phyloP scores from a whole-genome alignment of 2,888 invertebrate genomes.

The Marronus borbonicus region DNA sequence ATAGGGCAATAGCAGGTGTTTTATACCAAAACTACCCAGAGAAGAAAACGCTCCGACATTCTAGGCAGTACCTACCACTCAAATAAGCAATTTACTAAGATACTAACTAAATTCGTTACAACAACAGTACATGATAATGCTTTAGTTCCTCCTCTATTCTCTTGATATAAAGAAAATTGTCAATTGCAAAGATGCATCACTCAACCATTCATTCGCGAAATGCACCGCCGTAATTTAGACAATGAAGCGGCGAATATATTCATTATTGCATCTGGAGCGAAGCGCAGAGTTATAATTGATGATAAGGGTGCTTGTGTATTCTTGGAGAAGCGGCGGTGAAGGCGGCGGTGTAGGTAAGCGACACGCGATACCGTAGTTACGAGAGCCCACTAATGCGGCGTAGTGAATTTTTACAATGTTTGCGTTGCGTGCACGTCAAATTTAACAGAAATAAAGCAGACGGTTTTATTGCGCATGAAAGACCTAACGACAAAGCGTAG shows the following conservation, averaged over 20 bases:
- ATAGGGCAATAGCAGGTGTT: too few species aligned
- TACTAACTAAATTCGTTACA: too few species aligned
- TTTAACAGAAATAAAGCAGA: conserved; percentile 49
- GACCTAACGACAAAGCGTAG: conserved; percentile 50
- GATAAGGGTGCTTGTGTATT: conserved; percentile 1
- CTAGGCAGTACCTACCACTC: too few species aligned
- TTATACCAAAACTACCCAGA: too few species aligned
- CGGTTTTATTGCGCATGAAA: conserved; percentile 49
- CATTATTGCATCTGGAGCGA: conserved; percentile 7
- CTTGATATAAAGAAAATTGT: too few species aligned
- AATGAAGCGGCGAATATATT: conserved; percentile 10
- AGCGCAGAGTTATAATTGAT: conserved; percentile 29
- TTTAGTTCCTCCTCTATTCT: not conserved
- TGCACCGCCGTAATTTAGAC: too few species aligned
- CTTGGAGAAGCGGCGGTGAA: not conserved
- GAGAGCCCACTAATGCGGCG: conserved; percentile 23
- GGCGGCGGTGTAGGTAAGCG: not conserved
- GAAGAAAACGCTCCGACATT: too few species aligned
- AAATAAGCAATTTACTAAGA: too few species aligned
- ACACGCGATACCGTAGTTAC: conserved; percentile 38
- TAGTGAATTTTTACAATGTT: conserved; percentile 49
- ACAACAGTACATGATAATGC: too few species aligned
- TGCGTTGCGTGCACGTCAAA: conserved; percentile 48
- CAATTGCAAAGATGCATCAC: too few species aligned
- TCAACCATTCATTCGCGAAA: too few species aligned